Evolutionary conservation across 2,113 vertebrate species (phyloP).

Genomic region (Cacatua alba): DNA sequence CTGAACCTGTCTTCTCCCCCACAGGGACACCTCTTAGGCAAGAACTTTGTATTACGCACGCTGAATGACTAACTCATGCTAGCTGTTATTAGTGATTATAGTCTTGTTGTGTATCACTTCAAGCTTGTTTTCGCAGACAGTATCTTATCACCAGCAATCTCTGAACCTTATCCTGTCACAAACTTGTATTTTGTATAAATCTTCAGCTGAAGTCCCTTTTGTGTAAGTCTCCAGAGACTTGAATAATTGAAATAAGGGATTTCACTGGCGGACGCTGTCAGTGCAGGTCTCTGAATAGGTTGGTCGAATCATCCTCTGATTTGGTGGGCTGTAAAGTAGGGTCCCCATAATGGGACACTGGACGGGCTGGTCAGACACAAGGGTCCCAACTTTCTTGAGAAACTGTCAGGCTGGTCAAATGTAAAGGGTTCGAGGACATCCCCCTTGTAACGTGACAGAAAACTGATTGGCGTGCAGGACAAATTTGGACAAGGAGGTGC

Average conservation of each 20-base stretch:
- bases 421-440: background rate
- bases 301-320: background rate
- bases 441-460: background rate
- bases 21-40: background rate
- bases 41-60: background rate
- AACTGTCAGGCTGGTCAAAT: background rate
- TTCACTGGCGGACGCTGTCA: background rate
- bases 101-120: background rate
- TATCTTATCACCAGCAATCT: background rate
- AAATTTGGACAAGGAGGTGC: background rate
- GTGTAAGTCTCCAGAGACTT: background rate
- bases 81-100: background rate
- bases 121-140: background rate
- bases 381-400: background rate
- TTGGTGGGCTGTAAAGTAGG: background rate
- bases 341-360: background rate
- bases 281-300: background rate
- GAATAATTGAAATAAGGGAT: background rate
- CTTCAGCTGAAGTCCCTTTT: background rate
- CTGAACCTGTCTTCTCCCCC: background rate
- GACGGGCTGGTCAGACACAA: background rate
- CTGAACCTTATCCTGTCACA: background rate
- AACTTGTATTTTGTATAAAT: background rate
- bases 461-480: background rate
- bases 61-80: background rate